A percentile compares a stretch with the other conserved stretches of the same genome.
These are phyloP conservation scores for Biston stratarius DNA, from an alignment of 2,888 invertebrate genomes.

Conservation along the genomic window DNA sequence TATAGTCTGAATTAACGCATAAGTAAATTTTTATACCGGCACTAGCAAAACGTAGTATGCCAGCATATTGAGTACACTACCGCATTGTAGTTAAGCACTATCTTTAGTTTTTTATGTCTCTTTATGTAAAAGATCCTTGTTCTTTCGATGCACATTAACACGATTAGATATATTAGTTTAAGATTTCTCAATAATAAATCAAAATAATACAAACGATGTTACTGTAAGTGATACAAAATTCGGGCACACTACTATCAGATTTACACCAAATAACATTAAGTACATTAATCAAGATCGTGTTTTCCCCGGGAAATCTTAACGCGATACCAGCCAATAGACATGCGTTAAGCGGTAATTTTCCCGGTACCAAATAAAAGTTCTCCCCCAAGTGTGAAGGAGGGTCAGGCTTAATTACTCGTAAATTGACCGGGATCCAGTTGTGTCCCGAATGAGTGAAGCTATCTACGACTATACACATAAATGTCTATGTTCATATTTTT, in stretches of 20 bases:
- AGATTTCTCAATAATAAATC: no score
- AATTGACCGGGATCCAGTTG: constrained; percentile 81
- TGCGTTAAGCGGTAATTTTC: constrained; percentile 72
- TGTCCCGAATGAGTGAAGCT: constrained; percentile 74
- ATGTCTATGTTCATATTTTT: background rate
- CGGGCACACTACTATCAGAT: constrained; percentile 21
- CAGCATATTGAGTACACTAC: no score
- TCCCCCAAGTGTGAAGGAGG: constrained; percentile 79
- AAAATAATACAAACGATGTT: background rate
- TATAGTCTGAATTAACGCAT: no score
- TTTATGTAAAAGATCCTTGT: no score
- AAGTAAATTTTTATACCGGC: no score
- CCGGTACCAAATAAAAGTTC: constrained; percentile 81
- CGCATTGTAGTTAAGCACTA: no score
- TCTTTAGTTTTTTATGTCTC: no score
- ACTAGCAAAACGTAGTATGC: no score
- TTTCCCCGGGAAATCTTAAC: constrained; percentile 67
- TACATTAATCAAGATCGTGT: constrained; percentile 67
- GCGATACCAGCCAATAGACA: constrained; percentile 70
- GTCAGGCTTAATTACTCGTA: constrained; percentile 86
- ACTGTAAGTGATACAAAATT: background rate
- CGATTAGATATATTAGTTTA: no score
- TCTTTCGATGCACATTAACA: no score
- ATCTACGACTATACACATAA: constrained; percentile 62
- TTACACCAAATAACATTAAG: constrained; percentile 48